Conservation (phyloP, 2,888 invertebrate species). For the Acrobasis consociella region DNA sequence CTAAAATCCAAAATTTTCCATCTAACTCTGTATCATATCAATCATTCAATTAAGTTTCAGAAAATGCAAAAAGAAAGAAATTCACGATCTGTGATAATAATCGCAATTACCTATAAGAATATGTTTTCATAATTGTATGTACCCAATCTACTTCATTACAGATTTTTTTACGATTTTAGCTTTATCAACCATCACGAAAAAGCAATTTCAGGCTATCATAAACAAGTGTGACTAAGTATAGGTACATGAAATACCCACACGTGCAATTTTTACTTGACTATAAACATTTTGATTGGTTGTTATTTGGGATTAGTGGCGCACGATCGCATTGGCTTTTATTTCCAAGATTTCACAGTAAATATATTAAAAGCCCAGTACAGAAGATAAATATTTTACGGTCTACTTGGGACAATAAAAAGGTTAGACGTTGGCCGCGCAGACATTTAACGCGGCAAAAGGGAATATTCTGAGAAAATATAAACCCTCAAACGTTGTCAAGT, state of each 20-base stretch:
- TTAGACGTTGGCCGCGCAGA: conserved; percentile 13
- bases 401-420: conserved; percentile 20
- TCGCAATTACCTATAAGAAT: too few species aligned
- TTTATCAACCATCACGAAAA: neutral
- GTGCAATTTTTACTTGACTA: neutral
- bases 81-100: too few species aligned
- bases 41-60: too few species aligned
- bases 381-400: conserved; percentile 23
- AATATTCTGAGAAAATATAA: conserved; percentile 23
- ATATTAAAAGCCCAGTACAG: conserved; percentile 13
- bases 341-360: neutral
- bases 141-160: neutral
- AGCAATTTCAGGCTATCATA: neutral
- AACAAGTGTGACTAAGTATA: neutral
- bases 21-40: too few species aligned
- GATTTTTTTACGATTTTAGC: too few species aligned
- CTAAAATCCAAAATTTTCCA: too few species aligned
- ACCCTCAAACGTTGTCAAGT: conserved; percentile 31
- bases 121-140: too few species aligned
- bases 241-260: neutral
- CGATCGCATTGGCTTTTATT: neutral
- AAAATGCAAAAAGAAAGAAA: too few species aligned
- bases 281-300: neutral
- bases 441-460: neutral
- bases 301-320: neutral